Evolutionary conservation across 35 echinoderm and acorn worm species (phyloP).

Genomic region (Heliocidaris tuberculata): DNA sequence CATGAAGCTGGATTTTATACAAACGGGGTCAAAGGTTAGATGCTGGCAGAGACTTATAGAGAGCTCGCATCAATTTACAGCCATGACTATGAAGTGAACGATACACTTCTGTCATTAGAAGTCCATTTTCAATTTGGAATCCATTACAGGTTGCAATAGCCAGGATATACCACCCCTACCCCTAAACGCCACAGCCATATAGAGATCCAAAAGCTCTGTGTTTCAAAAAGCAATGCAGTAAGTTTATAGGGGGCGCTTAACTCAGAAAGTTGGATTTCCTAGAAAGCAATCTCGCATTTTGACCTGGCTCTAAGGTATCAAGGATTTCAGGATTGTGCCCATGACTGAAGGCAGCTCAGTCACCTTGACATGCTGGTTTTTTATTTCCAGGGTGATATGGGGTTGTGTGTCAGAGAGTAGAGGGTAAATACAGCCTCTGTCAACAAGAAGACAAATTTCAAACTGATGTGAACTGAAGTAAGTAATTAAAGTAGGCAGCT

Average conservation of each 20-base stretch:
- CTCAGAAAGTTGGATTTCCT: not conserved
- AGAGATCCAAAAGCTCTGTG: not conserved
- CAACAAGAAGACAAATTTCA: too few relatives aligned
- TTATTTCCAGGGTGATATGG: too few relatives aligned
- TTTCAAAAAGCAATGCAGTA: not conserved
- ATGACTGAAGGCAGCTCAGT: not conserved
- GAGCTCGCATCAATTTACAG: not conserved
- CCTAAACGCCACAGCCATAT: not conserved
- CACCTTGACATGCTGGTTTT: too few relatives aligned
- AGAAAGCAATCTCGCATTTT: not conserved
- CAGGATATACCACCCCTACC: not conserved
- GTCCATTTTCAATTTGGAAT: not conserved
- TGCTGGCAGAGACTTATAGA: too few relatives aligned
- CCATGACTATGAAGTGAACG: not conserved
- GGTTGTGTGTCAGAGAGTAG: too few relatives aligned
- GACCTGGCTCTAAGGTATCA: not conserved
- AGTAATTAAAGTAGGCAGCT: too few relatives aligned
- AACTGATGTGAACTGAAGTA: too few relatives aligned
- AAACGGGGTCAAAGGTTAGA: too few relatives aligned
- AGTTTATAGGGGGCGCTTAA: not conserved
- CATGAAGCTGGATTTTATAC: too few relatives aligned
- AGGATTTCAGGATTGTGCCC: not conserved
- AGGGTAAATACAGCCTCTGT: too few relatives aligned
- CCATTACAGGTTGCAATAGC: not conserved
- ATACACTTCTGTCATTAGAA: conserved; percentile 1